Evolutionary conservation across 2,888 invertebrate genomes (phyloP).

Genomic region (Girardia tigrina): DNA sequence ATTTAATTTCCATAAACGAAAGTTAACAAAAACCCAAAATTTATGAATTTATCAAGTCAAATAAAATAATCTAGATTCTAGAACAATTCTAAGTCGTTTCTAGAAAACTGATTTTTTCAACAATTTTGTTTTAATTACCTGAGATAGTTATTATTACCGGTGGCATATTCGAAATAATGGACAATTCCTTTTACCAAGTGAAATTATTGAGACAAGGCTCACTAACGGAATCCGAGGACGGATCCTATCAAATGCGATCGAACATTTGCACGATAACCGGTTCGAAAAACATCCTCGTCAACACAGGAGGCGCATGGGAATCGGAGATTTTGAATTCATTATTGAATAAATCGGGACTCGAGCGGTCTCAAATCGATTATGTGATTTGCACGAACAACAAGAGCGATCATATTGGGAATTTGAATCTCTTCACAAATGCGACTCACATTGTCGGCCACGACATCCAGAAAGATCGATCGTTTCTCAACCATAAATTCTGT

Average conservation of each 20-base stretch:
- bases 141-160: no score
- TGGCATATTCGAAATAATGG: no score
- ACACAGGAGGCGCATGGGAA: constrained; percentile 6
- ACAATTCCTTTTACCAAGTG: no score
- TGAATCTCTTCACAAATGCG: constrained; percentile 8
- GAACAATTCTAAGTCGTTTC: no score
- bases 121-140: no score
- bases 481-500: constrained; percentile 1
- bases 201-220: not conserved
- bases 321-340: not conserved
- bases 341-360: not conserved
- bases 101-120: no score
- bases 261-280: not conserved
- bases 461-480: not conserved
- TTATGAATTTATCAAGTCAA: no score
- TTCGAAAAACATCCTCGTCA: not conserved
- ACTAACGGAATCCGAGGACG: not conserved
- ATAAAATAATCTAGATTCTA: no score
- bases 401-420: not conserved
- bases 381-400: not conserved
- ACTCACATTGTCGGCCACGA: not conserved
- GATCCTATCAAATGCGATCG: not conserved
- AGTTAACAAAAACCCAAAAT: no score
- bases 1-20: no score
- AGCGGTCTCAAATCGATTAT: not conserved